phyloP scores from a whole-genome alignment of 92 coral and sea anemone species.

The Meandrina meandrites region DNA sequence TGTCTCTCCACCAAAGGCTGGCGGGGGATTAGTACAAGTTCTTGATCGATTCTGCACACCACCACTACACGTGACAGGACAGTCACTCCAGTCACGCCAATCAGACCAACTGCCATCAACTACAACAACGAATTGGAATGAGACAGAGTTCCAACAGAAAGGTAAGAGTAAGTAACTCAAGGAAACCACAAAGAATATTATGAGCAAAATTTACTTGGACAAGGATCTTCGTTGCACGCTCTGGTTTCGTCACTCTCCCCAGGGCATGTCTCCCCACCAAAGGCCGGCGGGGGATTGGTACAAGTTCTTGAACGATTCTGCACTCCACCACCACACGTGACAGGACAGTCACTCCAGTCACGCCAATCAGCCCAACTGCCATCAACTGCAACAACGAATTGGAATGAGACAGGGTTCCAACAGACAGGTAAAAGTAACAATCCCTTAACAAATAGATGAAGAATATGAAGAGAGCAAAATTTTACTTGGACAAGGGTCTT shows the following conservation, averaged over 20 bases:
- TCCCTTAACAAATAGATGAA: too few relatives aligned
- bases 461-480: too few relatives aligned
- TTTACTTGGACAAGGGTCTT: too few relatives aligned
- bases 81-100: constrained; percentile 2
- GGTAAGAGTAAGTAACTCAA: background rate
- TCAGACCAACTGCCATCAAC: constrained; percentile 26
- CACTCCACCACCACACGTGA: constrained; percentile 42
- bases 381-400: background rate
- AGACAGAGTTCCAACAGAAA: background rate
- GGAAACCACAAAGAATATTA: background rate
- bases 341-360: constrained; percentile 18
- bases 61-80: constrained; percentile 46
- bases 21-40: background rate
- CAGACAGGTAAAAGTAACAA: too few relatives aligned
- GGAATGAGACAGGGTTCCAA: background rate
- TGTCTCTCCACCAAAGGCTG: background rate
- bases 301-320: constrained; percentile 27
- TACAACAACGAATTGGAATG: background rate
- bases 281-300: background rate
- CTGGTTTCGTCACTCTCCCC: background rate
- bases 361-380: constrained; percentile 17
- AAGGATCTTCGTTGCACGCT: constrained; percentile 14
- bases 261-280: background rate
- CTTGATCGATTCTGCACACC: constrained; percentile 32
- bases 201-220: background rate